phyloP scores from a whole-genome alignment of 2,113 vertebrate genomes.

The Hippotragus niger region DNA sequence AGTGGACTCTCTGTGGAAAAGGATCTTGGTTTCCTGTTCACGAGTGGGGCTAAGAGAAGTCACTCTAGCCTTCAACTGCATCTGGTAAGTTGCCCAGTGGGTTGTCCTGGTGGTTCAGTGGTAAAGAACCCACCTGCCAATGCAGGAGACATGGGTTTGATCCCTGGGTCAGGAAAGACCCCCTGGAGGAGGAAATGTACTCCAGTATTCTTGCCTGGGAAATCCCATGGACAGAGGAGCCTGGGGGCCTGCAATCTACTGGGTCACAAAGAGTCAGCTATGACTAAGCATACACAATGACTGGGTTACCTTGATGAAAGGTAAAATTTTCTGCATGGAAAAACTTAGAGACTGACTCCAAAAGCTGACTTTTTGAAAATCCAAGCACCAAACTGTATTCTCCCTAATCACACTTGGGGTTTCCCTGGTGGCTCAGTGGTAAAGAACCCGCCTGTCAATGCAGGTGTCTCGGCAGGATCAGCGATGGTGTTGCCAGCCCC shows the following conservation, averaged over 20 bases:
- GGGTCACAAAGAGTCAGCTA: not conserved
- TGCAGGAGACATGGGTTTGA: not conserved
- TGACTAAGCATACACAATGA: not conserved
- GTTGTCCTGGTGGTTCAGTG: not conserved
- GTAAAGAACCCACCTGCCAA: not conserved
- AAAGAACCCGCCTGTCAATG: not conserved
- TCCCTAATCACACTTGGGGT: not conserved
- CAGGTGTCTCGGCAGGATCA: not conserved
- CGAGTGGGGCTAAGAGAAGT: not conserved
- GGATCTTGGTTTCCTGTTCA: not conserved
- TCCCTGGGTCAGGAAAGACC: not conserved
- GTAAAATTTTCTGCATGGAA: not conserved
- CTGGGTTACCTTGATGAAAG: not conserved
- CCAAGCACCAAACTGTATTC: not conserved
- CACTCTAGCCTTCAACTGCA: not conserved
- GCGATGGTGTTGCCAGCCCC: not conserved
- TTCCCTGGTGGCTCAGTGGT: not conserved
- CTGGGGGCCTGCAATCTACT: not conserved
- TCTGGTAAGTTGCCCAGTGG: not conserved
- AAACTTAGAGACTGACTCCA: not conserved
- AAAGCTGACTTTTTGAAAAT: not conserved
- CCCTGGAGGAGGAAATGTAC: not conserved
- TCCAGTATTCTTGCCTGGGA: not conserved
- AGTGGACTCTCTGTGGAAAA: not conserved
- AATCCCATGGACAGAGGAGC: not conserved